Conservation (phyloP, 2,797 vertebrate genomes). For the Scolopax bukidnonensis region DNA sequence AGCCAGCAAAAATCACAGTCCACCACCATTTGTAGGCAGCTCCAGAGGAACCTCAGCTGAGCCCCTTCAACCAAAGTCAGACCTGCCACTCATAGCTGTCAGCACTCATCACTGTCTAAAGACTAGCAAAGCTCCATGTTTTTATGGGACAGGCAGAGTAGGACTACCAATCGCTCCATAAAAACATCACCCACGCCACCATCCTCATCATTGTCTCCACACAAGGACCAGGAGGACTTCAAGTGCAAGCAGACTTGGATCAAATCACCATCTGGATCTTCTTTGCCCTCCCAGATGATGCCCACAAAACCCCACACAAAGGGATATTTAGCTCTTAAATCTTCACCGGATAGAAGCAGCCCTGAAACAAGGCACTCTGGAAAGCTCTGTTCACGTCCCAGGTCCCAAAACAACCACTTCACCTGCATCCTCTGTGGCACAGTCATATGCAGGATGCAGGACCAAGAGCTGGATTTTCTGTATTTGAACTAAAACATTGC, state of each 20-base stretch:
- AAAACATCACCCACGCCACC: background rate
- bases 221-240: background rate
- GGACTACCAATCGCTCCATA: background rate
- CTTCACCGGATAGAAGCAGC: background rate
- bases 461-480: background rate
- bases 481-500: background rate
- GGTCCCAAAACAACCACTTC: background rate
- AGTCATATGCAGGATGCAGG: background rate
- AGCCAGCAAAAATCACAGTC: background rate
- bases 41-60: background rate
- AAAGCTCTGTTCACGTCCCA: background rate
- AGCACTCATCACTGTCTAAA: background rate
- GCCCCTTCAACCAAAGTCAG: background rate
- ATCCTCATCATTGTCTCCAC: background rate
- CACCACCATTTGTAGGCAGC: accelerated
- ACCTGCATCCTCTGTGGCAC: background rate
- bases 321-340: background rate
- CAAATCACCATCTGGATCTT: background rate
- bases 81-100: background rate
- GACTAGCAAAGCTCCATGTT: background rate
- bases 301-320: background rate
- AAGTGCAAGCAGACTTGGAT: background rate
- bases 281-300: background rate
- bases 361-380: background rate
- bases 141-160: background rate